These are phyloP conservation scores for Euglossa dilemma DNA, from an alignment of 1,140 invertebrate genomes.

Conservation along the genomic window DNA sequence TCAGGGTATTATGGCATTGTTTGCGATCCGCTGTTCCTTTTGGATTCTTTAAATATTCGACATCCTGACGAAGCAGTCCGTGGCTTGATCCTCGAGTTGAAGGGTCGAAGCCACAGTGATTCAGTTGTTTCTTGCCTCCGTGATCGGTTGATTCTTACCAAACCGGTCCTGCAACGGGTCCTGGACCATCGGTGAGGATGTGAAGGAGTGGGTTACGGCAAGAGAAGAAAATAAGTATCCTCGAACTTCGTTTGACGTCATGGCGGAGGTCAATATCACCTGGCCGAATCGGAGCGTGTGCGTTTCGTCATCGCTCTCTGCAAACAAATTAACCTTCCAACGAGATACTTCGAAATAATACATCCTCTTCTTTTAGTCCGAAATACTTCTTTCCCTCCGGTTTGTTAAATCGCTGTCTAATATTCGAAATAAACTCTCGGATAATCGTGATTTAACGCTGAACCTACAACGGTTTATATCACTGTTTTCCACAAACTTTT, in stretches of 20 bases:
- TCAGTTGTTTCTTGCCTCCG: conserved; percentile 66
- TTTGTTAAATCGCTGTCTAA: too few species aligned
- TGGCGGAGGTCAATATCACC: conserved; percentile 68
- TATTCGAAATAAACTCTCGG: too few species aligned
- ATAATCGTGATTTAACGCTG: too few species aligned
- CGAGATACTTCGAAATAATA: neutral
- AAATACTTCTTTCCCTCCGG: neutral
- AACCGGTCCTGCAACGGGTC: conserved; percentile 70
- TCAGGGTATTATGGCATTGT: conserved; percentile 12
- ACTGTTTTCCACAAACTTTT: too few species aligned
- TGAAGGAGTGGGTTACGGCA: conserved; percentile 42
- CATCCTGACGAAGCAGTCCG: conserved; percentile 39
- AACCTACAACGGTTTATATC: too few species aligned
- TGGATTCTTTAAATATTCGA: conserved; percentile 56
- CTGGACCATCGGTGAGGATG: conserved; percentile 60
- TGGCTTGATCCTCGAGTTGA: conserved; percentile 53
- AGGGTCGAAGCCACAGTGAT: conserved; percentile 67
- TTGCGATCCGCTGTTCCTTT: neutral
- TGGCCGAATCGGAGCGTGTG: conserved; percentile 43
- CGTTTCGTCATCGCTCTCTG: conserved; percentile 31
- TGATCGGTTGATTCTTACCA: conserved; percentile 67
- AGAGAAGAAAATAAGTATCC: conserved; percentile 58
- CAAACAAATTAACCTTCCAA: neutral
- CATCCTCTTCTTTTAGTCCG: neutral
- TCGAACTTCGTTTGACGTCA: conserved; percentile 67